A percentile compares a stretch with the other conserved stretches of the same genome.
phyloP scores from a whole-genome alignment of 2,797 vertebrate genomes.

The Vireo griseus region DNA sequence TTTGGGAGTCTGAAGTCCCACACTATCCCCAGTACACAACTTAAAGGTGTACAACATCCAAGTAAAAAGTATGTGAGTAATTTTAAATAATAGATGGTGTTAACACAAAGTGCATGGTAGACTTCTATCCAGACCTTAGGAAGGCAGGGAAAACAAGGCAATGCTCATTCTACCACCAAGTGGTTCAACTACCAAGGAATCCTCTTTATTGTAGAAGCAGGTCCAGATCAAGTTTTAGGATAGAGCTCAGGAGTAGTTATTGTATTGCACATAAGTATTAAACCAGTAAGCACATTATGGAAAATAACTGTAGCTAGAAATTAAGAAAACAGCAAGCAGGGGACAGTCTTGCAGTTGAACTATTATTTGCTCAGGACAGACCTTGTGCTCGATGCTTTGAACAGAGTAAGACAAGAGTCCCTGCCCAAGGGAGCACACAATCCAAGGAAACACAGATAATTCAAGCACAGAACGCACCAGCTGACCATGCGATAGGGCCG shows the following conservation, averaged over 20 bases:
- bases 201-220: background rate
- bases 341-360: background rate
- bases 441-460: slow-evolving; percentile 20
- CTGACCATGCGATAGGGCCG: slow-evolving; percentile 21
- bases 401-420: slow-evolving; percentile 12
- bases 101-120: background rate
- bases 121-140: background rate
- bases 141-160: background rate
- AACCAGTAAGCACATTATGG: background rate
- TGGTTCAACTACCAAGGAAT: background rate
- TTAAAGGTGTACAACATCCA: background rate
- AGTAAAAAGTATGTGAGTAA: background rate
- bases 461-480: slow-evolving; percentile 33
- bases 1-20: background rate
- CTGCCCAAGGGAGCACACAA: background rate
- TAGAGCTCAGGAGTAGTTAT: background rate
- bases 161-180: background rate
- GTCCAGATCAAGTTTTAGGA: background rate
- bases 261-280: background rate
- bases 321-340: background rate
- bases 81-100: background rate
- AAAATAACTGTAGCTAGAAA: background rate
- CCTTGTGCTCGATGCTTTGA: slow-evolving; percentile 11
- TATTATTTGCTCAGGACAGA: background rate
- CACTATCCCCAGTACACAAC: background rate